Evolutionary conservation across 2,113 vertebrate genomes (phyloP), one percentile per base, ranked within the genome.

Genomic region (Dasyornis broadbenti): DNA sequence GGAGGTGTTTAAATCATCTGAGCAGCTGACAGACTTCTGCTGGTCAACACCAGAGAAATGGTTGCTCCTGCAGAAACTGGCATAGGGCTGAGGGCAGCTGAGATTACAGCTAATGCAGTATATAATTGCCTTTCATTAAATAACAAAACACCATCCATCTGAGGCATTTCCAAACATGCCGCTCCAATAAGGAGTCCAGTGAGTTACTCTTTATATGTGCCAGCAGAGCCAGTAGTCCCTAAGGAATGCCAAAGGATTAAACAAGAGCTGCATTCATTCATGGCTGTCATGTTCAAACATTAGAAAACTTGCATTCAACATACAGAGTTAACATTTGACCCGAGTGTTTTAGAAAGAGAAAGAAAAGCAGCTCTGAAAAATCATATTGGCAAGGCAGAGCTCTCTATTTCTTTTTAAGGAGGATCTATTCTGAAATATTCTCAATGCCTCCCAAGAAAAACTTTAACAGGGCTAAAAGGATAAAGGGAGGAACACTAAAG

Each of bases 241-340:
- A 76, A 54, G 90, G 66, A 93, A 95, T 87, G 94, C 94, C 97
- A 97, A 70, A 47, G 91, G 66, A 94, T 90, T 88, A 91, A 97
- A 96, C 96, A 96, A 95, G 94, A 82, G 90, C 86, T 77, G 92
- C 88, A 93, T 95, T 97, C 92, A 96, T 94, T 61, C 86, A 60
- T 39, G 52, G 52, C 1, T 85, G 19, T 94, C 92, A 90, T 78
- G 91, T 80, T 95, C 82, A 92, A 88, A 93, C 90, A 93, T 47
- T 35, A 89, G 71, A 94, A 94, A 92, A 85, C 82, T 93, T 49
- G 85, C 66, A 82, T 92, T 93, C 92, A 92, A 81, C 93, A 96
- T 89, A 94, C 71, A 44, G 60, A 90, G 75, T 18, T 87, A 75
- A 93, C 94, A 96, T 96, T 90, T 95, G 95, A 89, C 94, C 87